Evolutionary conservation across 2,888 invertebrate genomes (phyloP), one percentile per base, ranked within the genome.

Genomic region (Clepsis dumicolana): DNA sequence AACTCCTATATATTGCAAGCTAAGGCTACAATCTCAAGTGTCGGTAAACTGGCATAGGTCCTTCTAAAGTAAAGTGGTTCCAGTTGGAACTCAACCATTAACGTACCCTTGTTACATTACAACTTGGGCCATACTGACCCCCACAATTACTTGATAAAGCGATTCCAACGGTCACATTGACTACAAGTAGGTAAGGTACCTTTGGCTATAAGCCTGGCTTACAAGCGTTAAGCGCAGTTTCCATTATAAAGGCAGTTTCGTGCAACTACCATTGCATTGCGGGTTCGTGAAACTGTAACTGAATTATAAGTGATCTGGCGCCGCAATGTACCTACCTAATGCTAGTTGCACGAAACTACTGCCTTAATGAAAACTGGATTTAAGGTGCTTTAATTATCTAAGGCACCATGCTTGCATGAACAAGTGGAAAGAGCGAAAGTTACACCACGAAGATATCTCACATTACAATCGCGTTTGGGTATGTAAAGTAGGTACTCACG

Each of bases 131-230:
- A 79, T 74, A 78, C 74, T 78, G 77, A 76, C 76, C 76, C 76
- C 75, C 77, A 77, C 81, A 80, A 81, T 77, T 73, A 70, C 75
- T 76, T 71, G 75, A 74, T 75, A 74, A 73, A 72, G 73, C 76
- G 66, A 64, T 72, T 75, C 65, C 41, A 65, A 66, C 27, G 8
- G 48, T 48, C 48, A 48, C 48, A 18, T 48, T 48, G 21, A 48
- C 2, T 21, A 48, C 21, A 21, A 48, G 48, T 21, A 21, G 12
- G 10, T n/a, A 38, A 14, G 14, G 14, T 4, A 29, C 8, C 4
- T n/a, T n/a, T n/a, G n/a, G n/a, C n/a, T n/a, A n/a, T n/a, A n/a
- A n/a, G n/a, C n/a, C n/a, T n/a, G n/a, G n/a, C n/a, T n/a, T n/a
- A n/a, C n/a, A n/a, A n/a, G n/a, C n/a, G n/a, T n/a, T n/a, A n/a